Evolutionary conservation across 2,888 invertebrate genomes (phyloP).

Genomic region (Zeuzera pyrina): DNA sequence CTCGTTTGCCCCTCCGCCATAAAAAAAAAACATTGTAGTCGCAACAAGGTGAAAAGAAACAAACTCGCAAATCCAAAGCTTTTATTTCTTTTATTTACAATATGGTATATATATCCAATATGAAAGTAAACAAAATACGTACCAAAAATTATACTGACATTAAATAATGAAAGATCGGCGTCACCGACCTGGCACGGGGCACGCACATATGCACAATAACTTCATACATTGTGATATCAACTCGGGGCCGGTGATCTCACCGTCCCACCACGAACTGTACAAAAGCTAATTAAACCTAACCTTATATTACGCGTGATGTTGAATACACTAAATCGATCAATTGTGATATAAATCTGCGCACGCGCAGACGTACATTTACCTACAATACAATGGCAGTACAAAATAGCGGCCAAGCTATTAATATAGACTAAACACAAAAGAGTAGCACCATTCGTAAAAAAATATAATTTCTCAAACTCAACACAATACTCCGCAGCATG

Average conservation of each 20-base stretch:
- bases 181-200: constrained; percentile 22
- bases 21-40: too few species aligned
- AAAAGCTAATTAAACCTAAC: constrained; percentile 57
- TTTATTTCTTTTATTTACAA: constrained; percentile 69
- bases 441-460: constrained; percentile 72
- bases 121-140: constrained; percentile 72
- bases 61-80: constrained; percentile 64
- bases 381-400: constrained; percentile 48
- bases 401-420: constrained; percentile 56
- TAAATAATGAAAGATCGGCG: constrained; percentile 34
- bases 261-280: constrained; percentile 22
- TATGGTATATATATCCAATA: constrained; percentile 60
- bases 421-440: constrained; percentile 62
- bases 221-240: too few species aligned
- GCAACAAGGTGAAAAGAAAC: too few species aligned
- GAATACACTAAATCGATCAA: constrained; percentile 18
- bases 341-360: constrained; percentile 35
- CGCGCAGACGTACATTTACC: constrained; percentile 21
- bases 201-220: constrained; percentile 17
- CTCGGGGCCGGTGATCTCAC: too few species aligned
- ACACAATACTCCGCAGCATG: constrained; percentile 21
- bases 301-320: constrained; percentile 18
- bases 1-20: too few species aligned
- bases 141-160: constrained; percentile 60
- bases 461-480: constrained; percentile 51